Conservation (phyloP, 2,888 invertebrate species). For the Ommatoiulus sabulosus region DNA sequence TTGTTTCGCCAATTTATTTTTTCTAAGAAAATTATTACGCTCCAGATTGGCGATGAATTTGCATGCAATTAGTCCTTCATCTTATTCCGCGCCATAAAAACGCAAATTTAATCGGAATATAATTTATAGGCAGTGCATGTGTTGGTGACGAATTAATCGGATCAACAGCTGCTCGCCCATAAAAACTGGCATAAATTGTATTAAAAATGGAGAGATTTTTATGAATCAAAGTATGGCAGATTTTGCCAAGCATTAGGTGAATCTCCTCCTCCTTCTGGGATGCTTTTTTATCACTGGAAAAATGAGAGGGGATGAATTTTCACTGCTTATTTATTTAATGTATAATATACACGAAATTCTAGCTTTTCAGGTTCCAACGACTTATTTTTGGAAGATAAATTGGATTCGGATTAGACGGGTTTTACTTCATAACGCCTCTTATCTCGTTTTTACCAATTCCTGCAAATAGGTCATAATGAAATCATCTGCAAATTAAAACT, state of each 20-base stretch:
- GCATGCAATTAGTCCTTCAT: constrained; percentile 41
- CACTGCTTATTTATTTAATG: background rate
- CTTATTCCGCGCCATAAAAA: constrained; percentile 14
- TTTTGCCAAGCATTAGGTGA: background rate
- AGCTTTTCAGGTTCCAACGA: background rate
- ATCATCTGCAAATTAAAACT: no score
- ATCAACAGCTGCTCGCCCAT: constrained; percentile 14
- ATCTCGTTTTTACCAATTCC: no score
- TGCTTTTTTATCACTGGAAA: background rate
- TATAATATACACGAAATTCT: background rate
- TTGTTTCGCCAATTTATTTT: constrained; percentile 39
- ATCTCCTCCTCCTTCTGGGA: background rate
- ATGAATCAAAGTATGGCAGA: constrained; percentile 1
- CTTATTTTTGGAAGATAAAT: background rate
- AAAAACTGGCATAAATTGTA: constrained; percentile 22
- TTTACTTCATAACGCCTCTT: no score
- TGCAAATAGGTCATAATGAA: no score
- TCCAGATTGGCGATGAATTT: constrained; percentile 47
- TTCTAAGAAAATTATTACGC: background rate
- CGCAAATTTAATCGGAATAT: constrained; percentile 41
- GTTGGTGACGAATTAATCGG: constrained; percentile 46
- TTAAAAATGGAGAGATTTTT: constrained; percentile 3
- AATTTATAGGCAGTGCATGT: constrained; percentile 48
- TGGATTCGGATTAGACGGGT: no score
- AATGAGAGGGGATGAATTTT: background rate